phyloP scores from a whole-genome alignment of 2,888 invertebrate genomes.

The Scaeva pyrastri region DNA sequence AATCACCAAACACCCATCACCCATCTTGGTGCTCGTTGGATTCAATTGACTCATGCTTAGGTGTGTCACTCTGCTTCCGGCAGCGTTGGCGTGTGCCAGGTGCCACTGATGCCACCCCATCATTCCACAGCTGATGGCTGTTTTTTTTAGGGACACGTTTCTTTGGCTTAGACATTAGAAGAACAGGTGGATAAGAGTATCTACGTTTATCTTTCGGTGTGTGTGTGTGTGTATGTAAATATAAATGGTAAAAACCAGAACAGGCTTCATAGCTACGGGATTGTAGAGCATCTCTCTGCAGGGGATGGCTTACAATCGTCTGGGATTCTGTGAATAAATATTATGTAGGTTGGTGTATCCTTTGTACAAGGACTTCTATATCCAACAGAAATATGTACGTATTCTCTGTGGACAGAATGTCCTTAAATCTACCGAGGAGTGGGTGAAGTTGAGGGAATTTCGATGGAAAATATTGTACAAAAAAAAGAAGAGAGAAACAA shows the following conservation, averaged over 20 bases:
- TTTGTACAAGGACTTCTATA: constrained; percentile 3
- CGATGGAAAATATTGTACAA: constrained; percentile 9
- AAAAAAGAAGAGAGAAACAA: too few relatives aligned
- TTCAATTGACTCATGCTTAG: constrained; percentile 61
- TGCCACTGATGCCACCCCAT: neutral
- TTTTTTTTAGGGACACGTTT: neutral
- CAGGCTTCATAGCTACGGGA: neutral
- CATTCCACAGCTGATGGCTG: too few relatives aligned
- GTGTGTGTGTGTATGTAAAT: neutral
- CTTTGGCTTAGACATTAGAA: constrained; percentile 18
- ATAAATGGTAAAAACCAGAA: neutral
- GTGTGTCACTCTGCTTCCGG: constrained; percentile 35
- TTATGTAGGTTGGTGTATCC: neutral
- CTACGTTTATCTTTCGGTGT: too few relatives aligned
- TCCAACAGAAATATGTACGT: neutral
- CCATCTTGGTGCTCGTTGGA: constrained; percentile 43
- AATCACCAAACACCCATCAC: too few relatives aligned
- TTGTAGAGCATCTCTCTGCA: too few relatives aligned
- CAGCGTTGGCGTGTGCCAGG: constrained; percentile 13
- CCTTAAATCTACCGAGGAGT: neutral
- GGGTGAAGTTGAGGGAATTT: constrained; percentile 5
- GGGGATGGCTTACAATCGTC: neutral
- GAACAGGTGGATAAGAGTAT: constrained; percentile 22
- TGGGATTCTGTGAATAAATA: neutral
- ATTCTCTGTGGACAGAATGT: constrained; percentile 9